Evolutionary conservation across 2,888 invertebrate species (phyloP), one percentile per base, ranked within the genome.

Genomic region (Tortrix viridana): DNA sequence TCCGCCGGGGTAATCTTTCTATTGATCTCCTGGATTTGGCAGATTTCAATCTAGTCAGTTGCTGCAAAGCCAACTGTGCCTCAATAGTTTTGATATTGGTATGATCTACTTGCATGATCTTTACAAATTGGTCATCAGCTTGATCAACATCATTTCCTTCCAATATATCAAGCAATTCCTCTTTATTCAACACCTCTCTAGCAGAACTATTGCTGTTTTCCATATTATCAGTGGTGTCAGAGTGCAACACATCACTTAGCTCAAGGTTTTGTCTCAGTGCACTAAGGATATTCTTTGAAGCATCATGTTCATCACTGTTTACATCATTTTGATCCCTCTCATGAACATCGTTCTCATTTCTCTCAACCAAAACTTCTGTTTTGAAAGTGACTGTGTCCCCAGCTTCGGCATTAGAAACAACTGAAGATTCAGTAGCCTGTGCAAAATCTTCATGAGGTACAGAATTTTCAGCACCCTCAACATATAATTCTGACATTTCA

Each of bases 141-240:
- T 80, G 69, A 50, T 78, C 78, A 12, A 71, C 69, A 79, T 89
- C 85, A 79, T 91, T 91, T 2, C 92, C 92, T 74, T 92, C 85
- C 62, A 92, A 77, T 65, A 92, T 92, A 68, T 91, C 89, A 52
- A 92, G 71, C 22, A 92, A 69, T 68, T 92, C 91, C 68, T 92
- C 91, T 70, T 92, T 92, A 69, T 92, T 92, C 66, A 92, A 89
- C 14, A 92, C 85, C 73, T 89, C 84, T 62, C 81, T 79, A 3
- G 70, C 69, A 44, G 77, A 58, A 73, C 84, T 79, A 65, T 89
- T 89, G 69, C 90, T 90, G 68, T 89, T 89, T 72, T 89, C 89
- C 20, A 75, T 70, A 71, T 79, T 80, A 56, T 84, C 85, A 61
- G 81, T 67, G 18, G 82, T 73, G 75, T 88, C 84, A 14, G 89